Percentiles rank a stretch among this genome's conserved stretches.
Conservation (phyloP, 2,888 invertebrate genomes). For the Drosophila mimetica region DNA sequence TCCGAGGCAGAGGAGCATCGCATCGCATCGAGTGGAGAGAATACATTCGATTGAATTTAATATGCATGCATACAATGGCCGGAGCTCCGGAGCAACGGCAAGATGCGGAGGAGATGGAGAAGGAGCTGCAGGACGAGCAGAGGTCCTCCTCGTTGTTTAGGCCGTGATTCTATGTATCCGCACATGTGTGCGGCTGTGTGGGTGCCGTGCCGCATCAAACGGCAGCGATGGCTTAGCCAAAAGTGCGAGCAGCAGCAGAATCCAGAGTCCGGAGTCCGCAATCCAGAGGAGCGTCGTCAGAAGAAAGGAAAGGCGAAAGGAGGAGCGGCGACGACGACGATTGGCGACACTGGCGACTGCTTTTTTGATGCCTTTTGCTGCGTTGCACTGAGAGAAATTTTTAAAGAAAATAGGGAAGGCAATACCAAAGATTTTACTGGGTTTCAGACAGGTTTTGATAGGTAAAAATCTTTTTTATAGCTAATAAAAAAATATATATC, state of each 20-base stretch:
- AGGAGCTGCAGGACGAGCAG: background rate
- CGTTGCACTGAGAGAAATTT: conserved; percentile 29
- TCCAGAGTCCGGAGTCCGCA: background rate
- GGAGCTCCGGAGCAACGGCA: conserved; percentile 25
- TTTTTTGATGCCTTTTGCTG: conserved; percentile 57
- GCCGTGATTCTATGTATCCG: conserved; percentile 33
- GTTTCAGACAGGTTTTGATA: no score
- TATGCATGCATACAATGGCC: conserved; percentile 81
- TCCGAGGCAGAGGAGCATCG: conserved; percentile 11
- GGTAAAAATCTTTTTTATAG: no score
- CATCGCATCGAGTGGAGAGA: conserved; percentile 62
- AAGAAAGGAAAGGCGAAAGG: conserved; percentile 34
- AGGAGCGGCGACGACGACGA: conserved; percentile 47
- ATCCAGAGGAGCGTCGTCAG: conserved; percentile 36
- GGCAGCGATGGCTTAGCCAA: conserved; percentile 62
- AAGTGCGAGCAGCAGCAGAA: conserved; percentile 61
- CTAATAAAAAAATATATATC: no score
- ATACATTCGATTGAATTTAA: conserved; percentile 83
- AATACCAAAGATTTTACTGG: no score
- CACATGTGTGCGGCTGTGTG: conserved; percentile 4
- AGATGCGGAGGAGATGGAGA: conserved; percentile 8
- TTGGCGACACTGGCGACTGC: conserved; percentile 52
- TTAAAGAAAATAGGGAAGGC: background rate
- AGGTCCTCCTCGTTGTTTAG: conserved; percentile 38
- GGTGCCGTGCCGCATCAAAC: conserved; percentile 53